These are phyloP conservation scores for Hemithea aestivaria DNA, from an alignment of 2,888 invertebrate species.

Conservation along the genomic window DNA sequence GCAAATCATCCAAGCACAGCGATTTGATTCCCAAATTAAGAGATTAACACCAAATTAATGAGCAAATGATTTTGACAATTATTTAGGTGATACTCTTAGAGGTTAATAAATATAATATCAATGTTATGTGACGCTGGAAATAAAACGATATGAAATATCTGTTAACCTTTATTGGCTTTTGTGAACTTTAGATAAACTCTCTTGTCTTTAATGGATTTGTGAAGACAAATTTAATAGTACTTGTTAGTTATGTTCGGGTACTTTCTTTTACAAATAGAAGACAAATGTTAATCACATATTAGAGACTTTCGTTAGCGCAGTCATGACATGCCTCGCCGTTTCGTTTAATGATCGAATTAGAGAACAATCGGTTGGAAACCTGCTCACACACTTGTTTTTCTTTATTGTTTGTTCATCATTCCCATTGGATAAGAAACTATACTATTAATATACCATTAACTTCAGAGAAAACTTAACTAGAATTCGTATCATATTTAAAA, in stretches of 20 bases:
- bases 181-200: constrained; percentile 2
- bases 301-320: constrained; percentile 37
- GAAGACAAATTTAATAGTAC: neutral
- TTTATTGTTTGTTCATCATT: constrained; percentile 6
- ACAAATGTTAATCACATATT: constrained; percentile 16
- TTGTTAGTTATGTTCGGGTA: constrained; percentile 7
- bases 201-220: neutral
- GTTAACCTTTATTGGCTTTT: constrained; percentile 9
- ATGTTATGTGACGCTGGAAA: constrained; percentile 4
- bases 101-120: constrained; percentile 3
- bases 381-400: neutral
- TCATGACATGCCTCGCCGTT: constrained; percentile 36
- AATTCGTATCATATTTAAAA: no score
- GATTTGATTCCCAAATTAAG: constrained; percentile 43
- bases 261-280: constrained; percentile 22
- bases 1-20: constrained; percentile 46
- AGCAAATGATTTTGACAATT: constrained; percentile 11
- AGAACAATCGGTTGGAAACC: constrained; percentile 26
- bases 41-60: constrained; percentile 24
- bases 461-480: neutral
- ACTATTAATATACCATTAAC: no score
- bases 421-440: no score
- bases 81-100: constrained; percentile 5
- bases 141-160: constrained; percentile 5
- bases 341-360: constrained; percentile 33